Conservation (phyloP, 2,113 vertebrate species). For the Morone saxatilis region DNA sequence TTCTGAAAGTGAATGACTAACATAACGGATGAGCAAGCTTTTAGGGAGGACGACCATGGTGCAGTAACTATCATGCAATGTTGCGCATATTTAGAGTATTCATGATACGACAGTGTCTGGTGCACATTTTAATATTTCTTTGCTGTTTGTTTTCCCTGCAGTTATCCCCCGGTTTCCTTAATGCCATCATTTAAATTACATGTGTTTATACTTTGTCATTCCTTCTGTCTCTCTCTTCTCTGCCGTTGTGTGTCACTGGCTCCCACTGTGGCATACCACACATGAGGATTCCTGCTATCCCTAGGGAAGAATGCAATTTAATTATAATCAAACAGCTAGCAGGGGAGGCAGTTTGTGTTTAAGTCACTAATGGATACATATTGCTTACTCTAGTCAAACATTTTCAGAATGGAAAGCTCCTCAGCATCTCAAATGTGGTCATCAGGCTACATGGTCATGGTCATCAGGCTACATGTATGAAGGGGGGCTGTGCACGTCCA, state of each 20-base stretch:
- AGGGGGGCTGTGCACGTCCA: slow-evolving; percentile 5
- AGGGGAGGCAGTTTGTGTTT: slow-evolving; percentile 84
- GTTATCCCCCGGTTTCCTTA: slow-evolving; percentile 60
- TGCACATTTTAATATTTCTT: slow-evolving; percentile 47
- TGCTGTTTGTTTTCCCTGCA: slow-evolving; percentile 71
- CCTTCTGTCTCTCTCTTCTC: slow-evolving; percentile 55
- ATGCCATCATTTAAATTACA: slow-evolving; percentile 79
- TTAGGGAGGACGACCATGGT: neutral
- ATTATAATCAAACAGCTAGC: slow-evolving; percentile 89
- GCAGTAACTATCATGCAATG: slow-evolving; percentile 20
- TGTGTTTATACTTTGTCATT: slow-evolving; percentile 80
- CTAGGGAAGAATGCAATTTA: slow-evolving; percentile 86
- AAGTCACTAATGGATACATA: slow-evolving; percentile 84
- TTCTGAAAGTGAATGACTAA: slow-evolving; percentile 30
- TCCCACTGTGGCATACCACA: slow-evolving; percentile 72
- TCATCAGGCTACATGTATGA: neutral
- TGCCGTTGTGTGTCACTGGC: slow-evolving; percentile 59
- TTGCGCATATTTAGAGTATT: slow-evolving; percentile 30
- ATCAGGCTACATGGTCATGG: too few species aligned
- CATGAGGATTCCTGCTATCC: slow-evolving; percentile 77
- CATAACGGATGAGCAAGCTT: slow-evolving; percentile 17
- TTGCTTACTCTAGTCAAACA: slow-evolving; percentile 77
- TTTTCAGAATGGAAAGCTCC: slow-evolving; percentile 51
- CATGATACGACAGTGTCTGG: slow-evolving; percentile 23
- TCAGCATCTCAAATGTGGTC: slow-evolving; percentile 37